These are phyloP conservation scores for Xerus rutilus DNA, from an alignment of 2,797 vertebrate species.

Conservation along the genomic window DNA sequence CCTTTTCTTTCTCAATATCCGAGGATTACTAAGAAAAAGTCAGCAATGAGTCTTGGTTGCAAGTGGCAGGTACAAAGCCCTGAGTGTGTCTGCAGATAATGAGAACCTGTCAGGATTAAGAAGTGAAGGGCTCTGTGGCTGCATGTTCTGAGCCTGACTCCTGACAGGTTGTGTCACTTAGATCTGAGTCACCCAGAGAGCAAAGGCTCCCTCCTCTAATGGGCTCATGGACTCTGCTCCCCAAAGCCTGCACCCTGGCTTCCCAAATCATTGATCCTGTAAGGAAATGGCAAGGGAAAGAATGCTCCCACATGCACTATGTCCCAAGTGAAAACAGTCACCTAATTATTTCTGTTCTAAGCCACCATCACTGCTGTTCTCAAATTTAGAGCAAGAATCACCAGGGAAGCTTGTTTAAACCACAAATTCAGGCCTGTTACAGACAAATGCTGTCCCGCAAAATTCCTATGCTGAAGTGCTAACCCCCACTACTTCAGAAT, in stretches of 20 bases:
- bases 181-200: neutral
- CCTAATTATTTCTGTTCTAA: neutral
- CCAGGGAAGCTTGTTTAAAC: neutral
- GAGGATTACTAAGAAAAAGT: neutral
- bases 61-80: neutral
- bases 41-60: neutral
- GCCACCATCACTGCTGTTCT: neutral
- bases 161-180: neutral
- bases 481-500: neutral
- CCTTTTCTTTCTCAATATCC: neutral
- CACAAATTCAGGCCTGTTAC: neutral
- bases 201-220: neutral
- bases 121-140: neutral
- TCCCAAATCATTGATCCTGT: neutral
- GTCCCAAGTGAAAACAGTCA: neutral
- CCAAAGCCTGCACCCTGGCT: accelerated
- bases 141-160: neutral
- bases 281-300: neutral
- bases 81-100: accelerated
- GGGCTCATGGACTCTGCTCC: neutral
- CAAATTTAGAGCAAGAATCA: neutral
- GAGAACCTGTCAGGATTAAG: neutral
- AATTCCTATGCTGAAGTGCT: neutral
- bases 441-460: neutral
- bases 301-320: neutral